Base-by-base conservation (phyloP, 37 sponge, comb jelly and placozoan species). In the Haliclona indistincta region DNA sequence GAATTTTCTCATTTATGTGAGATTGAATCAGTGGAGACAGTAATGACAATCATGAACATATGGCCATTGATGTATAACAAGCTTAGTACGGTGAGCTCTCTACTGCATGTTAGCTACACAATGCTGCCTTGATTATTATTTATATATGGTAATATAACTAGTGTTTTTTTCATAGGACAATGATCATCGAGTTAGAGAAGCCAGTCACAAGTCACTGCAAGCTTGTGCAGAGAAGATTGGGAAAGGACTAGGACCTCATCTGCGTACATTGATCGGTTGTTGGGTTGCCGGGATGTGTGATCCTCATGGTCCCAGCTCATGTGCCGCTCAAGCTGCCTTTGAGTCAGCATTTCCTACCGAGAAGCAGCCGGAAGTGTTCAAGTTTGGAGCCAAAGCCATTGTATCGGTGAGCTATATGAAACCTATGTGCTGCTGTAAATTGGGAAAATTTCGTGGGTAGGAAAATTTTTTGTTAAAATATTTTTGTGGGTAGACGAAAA, bases 251-350 rank as follows among this genome's bases (percentile, higher is more conserved):
- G 84, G 52, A 7, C 73, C 92, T 22, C 76, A 82, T 37, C 49
- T 91, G 11, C 54, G 62, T 36, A 56, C 78, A 34, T 69, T 91
- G 68, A 73, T 91, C 22, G 92, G 92, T 1, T 67, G 56, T 43
- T 91, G 88, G 88, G 76, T 91, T 70, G 53, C 87, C 4, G 88
- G 84, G 5, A 82, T 83, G 84, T 63, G 68, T 68, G 92, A 91
- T 43, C 84, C 88, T 5, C 35, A 91, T 62, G 52, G 36, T 29
- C 79, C 88, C 33, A 73, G 79, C 29, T 78, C 88, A 17, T 19
- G 61, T 17, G 78, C 88, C 45, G 92, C 92, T 20, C 44, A 40
- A 58, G 26, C 30, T 20, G 92, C 92, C 42, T 91, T 91, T 53
- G 2, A 58, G 2, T 44, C 73, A 17, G 63, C 78, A 6, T 88